Evolutionary conservation across 2,888 invertebrate species (phyloP).

Genomic region (Xestia c-nigrum): DNA sequence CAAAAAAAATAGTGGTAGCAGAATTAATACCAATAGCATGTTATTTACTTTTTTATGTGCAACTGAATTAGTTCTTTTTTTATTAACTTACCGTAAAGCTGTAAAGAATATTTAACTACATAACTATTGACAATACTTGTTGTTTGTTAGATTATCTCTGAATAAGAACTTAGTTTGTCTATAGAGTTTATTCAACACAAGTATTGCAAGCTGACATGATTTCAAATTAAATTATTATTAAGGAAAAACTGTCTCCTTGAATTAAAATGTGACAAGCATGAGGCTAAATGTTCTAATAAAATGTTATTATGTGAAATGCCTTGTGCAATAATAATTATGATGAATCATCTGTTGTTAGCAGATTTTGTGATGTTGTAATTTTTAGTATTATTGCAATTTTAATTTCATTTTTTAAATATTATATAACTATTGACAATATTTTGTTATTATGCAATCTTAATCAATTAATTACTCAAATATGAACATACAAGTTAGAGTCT

Average conservation of each 20-base stretch:
- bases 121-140: neutral
- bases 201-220: neutral
- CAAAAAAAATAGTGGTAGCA: neutral
- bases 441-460: conserved; percentile 20
- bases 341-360: conserved; percentile 21
- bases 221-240: neutral
- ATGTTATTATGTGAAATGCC: conserved; percentile 12
- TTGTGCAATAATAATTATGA: conserved; percentile 34
- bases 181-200: neutral
- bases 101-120: neutral
- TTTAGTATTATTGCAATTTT: conserved; percentile 8
- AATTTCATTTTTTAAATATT: neutral
- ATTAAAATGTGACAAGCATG: neutral
- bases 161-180: neutral
- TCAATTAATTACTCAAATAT: neutral
- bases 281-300: neutral
- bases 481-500: neutral
- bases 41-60: neutral
- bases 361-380: conserved; percentile 4
- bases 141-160: neutral
- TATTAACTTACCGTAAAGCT: neutral
- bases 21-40: neutral
- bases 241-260: neutral
- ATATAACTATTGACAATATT: neutral
- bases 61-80: neutral